Conservation (phyloP, 64 coral and sea anemone species). For the Cladopsammia gracilis region DNA sequence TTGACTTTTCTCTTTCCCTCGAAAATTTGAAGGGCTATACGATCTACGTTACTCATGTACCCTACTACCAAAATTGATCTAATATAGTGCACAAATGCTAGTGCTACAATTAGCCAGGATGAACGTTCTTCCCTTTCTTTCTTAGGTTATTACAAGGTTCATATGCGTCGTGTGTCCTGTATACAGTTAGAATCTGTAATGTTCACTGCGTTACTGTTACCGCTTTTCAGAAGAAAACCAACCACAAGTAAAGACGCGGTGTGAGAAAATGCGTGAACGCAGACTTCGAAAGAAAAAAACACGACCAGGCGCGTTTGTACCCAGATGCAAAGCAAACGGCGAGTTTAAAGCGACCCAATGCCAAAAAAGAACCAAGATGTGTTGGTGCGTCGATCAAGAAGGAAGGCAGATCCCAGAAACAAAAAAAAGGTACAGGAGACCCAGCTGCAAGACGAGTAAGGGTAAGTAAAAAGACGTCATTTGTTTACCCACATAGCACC, state of each 20-base stretch:
- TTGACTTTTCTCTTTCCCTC: too few species aligned
- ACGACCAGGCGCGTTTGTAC: slow-evolving; percentile 1
- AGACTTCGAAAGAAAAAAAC: not conserved
- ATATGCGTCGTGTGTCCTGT: not conserved
- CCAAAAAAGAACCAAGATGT: slow-evolving; percentile 31
- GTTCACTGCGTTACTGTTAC: not conserved
- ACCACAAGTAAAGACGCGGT: slow-evolving; percentile 12
- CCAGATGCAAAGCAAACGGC: slow-evolving; percentile 67
- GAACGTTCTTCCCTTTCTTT: too few species aligned
- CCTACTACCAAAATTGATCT: too few species aligned
- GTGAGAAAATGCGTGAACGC: slow-evolving; percentile 49
- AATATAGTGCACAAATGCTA: too few species aligned
- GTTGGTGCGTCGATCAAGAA: slow-evolving; percentile 73
- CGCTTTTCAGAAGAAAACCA: slow-evolving; percentile 4
- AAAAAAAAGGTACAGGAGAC: slow-evolving; percentile 22
- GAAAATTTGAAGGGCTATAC: too few species aligned
- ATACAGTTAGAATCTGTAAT: not conserved
- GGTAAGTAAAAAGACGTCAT: slow-evolving; percentile 10
- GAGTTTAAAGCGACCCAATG: slow-evolving; percentile 59
- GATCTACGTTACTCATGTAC: too few species aligned
- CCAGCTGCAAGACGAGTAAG: slow-evolving; percentile 62
- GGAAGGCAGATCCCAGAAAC: slow-evolving; percentile 69
- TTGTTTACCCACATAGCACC: too few species aligned
- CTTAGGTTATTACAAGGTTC: too few species aligned
- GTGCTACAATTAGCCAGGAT: too few species aligned